phyloP scores from a whole-genome alignment of 2,888 invertebrate genomes.

The Tipula helvola region DNA sequence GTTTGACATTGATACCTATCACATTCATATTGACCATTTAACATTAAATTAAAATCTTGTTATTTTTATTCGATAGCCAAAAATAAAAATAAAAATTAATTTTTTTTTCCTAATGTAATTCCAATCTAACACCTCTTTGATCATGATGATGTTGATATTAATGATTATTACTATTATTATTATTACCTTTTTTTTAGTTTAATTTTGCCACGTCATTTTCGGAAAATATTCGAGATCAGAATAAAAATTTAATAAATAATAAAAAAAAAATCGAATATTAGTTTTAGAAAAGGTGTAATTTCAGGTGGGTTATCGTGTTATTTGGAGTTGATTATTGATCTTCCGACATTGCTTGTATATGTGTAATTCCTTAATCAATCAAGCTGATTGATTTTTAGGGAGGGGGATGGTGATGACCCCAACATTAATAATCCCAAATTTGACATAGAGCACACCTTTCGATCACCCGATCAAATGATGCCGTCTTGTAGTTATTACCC shows the following conservation, averaged over 20 bases:
- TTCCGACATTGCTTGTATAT: neutral
- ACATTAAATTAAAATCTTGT: slow-evolving; percentile 8
- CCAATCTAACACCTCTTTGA: slow-evolving; percentile 6
- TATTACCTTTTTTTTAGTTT: neutral
- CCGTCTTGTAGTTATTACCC: neutral
- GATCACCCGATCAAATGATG: neutral
- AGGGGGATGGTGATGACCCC: neutral
- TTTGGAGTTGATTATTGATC: neutral
- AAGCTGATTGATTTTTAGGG: neutral
- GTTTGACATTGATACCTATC: slow-evolving; percentile 10
- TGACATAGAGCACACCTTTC: neutral
- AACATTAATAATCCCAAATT: neutral
- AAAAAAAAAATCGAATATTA: neutral
- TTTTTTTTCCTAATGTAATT: slow-evolving; percentile 5
- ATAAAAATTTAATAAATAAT: neutral
- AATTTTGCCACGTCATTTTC: neutral
- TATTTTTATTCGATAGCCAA: neutral
- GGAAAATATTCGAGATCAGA: neutral
- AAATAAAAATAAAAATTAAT: neutral
- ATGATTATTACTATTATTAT: slow-evolving; percentile 5
- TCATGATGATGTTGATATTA: slow-evolving; percentile 7
- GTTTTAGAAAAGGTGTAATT: slow-evolving; percentile 4
- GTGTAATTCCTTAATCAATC: neutral
- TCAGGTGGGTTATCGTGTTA: neutral
- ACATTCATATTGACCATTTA: slow-evolving; percentile 6